Evolutionary conservation across 2,888 invertebrate genomes (phyloP).

Genomic region (Cremastinae sp.): DNA sequence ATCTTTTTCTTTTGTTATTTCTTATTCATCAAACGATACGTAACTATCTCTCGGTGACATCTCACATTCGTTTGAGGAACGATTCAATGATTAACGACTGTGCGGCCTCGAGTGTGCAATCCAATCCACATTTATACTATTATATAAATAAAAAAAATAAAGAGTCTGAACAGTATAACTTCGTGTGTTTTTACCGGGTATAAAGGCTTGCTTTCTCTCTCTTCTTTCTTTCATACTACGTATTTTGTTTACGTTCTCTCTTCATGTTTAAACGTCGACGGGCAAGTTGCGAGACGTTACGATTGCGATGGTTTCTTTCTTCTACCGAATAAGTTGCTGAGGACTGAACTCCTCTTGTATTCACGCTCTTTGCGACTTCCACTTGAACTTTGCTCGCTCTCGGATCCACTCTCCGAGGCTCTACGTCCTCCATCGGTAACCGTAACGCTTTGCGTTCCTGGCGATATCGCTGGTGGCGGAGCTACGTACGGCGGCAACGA

Average conservation of each 20-base stretch:
- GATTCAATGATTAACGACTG: conserved; percentile 45
- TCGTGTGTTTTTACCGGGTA: background rate
- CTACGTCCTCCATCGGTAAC: conserved; percentile 75
- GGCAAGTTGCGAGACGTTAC: conserved; percentile 65
- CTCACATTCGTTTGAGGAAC: conserved; percentile 24
- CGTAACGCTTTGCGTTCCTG: conserved; percentile 68
- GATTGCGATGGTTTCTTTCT: conserved; percentile 78
- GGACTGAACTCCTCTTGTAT: conserved; percentile 76
- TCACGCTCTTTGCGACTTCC: conserved; percentile 77
- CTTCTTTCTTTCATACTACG: conserved; percentile 5
- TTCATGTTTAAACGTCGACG: background rate
- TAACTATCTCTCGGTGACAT: conserved; percentile 19
- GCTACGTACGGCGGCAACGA: conserved; percentile 80
- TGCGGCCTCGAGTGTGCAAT: conserved; percentile 52
- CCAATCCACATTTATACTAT: conserved; percentile 42
- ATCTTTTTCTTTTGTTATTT: conserved; percentile 43
- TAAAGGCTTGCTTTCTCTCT: background rate
- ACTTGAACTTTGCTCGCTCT: conserved; percentile 79
- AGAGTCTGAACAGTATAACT: conserved; percentile 37
- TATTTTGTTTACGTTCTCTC: conserved; percentile 10
- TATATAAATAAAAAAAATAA: conserved; percentile 20
- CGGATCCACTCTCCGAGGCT: conserved; percentile 78
- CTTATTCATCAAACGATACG: conserved; percentile 27
- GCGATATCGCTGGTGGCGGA: conserved; percentile 77
- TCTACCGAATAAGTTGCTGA: conserved; percentile 77